phyloP scores from a whole-genome alignment of 2,888 invertebrate species.

The Disparrhopalites patrizii region DNA sequence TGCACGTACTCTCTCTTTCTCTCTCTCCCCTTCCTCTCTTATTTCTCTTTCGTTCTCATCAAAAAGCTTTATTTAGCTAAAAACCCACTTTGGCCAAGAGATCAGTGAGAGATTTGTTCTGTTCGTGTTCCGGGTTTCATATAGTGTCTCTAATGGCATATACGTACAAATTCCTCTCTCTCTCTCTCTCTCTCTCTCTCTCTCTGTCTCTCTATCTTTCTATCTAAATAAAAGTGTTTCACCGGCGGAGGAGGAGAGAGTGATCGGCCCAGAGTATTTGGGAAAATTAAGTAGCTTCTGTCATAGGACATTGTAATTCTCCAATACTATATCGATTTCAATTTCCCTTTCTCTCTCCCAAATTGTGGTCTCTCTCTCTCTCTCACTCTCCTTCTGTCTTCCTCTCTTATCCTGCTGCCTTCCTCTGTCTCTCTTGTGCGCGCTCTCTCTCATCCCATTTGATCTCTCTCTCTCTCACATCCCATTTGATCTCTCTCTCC shows the following conservation, averaged over 20 bases:
- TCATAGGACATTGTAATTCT: slow-evolving; percentile 13
- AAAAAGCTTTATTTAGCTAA: no score
- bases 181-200: no score
- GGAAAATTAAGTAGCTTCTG: slow-evolving; percentile 16
- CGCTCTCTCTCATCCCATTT: neutral
- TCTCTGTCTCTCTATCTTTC: neutral
- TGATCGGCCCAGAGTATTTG: neutral
- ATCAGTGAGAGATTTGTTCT: no score
- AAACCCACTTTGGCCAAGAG: no score
- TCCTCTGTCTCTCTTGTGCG: neutral
- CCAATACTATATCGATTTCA: slow-evolving; percentile 9
- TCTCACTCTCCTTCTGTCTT: neutral
- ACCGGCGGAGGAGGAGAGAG: neutral
- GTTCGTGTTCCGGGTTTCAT: no score
- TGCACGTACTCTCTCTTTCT: neutral
- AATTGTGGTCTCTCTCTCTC: neutral
- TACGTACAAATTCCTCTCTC: no score
- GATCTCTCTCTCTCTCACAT: neutral
- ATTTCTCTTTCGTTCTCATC: no score
- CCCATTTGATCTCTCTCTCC: no score
- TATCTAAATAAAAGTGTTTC: neutral
- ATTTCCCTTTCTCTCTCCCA: no score
- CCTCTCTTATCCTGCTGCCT: no score
- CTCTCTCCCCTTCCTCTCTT: no score
- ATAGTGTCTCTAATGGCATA: no score